phyloP scores from a whole-genome alignment of 2,113 vertebrate species.

The Bufo bufo region DNA sequence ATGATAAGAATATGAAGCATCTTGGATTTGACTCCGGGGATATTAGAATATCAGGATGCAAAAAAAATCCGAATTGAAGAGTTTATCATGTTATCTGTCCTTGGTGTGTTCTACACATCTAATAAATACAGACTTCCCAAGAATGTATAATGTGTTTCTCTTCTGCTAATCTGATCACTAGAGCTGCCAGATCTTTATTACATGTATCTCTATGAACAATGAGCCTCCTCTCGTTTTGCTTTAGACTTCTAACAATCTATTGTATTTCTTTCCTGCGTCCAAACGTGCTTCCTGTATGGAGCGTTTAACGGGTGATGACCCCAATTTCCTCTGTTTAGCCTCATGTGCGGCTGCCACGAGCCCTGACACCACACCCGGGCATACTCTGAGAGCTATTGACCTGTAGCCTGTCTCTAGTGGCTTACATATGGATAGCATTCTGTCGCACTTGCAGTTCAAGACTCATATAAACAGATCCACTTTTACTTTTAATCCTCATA shows the following conservation, averaged over 20 bases:
- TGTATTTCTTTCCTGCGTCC: constrained; percentile 92
- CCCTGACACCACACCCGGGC: constrained; percentile 68
- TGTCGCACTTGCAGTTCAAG: not conserved
- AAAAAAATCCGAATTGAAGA: no score
- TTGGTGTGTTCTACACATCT: constrained; percentile 37
- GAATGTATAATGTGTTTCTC: constrained; percentile 54
- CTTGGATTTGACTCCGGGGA: not conserved
- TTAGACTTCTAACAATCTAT: constrained; percentile 71
- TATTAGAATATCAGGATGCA: no score
- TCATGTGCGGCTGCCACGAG: constrained; percentile 81
- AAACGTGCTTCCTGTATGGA: constrained; percentile 83
- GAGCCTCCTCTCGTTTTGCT: constrained; percentile 38
- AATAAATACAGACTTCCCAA: constrained; percentile 59
- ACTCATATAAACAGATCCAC: not conserved
- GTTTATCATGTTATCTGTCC: constrained; percentile 22
- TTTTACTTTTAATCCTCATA: not conserved
- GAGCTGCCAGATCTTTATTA: constrained; percentile 55
- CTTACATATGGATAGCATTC: not conserved
- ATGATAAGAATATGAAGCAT: not conserved
- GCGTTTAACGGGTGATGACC: constrained; percentile 81
- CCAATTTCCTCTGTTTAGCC: constrained; percentile 84
- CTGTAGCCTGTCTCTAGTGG: constrained; percentile 19
- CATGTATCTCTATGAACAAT: constrained; percentile 56
- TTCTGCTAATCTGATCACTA: constrained; percentile 54
- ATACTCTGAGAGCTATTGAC: constrained; percentile 55